Conservation (phyloP, 2,797 vertebrate species). For the Macropodus opercularis region DNA sequence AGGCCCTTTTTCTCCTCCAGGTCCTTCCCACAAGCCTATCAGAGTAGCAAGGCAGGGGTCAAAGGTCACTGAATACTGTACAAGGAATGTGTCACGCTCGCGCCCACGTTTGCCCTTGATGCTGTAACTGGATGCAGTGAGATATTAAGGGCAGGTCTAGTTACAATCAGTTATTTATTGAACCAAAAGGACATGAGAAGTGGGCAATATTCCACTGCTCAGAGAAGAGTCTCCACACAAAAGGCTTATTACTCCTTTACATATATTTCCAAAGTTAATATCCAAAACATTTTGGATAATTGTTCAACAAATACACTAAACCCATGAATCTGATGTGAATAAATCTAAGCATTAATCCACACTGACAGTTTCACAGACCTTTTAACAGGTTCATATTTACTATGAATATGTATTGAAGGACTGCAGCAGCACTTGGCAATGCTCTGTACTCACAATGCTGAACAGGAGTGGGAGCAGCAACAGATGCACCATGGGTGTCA, state of each 20-base stretch:
- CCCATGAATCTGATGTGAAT: background rate
- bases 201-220: constrained; percentile 4
- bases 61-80: constrained; percentile 33
- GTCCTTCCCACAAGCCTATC: constrained; percentile 72
- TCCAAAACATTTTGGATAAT: too few species aligned
- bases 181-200: constrained; percentile 46
- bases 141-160: constrained; percentile 18
- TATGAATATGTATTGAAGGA: constrained; percentile 47
- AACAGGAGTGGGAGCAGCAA: constrained; percentile 71
- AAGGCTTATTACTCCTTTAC: background rate
- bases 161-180: constrained; percentile 75
- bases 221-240: constrained; percentile 52
- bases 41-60: constrained; percentile 37
- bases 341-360: constrained; percentile 21
- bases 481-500: constrained; percentile 73
- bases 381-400: constrained; percentile 34
- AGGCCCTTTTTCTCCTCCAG: constrained; percentile 78
- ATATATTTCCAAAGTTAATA: background rate
- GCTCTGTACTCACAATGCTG: constrained; percentile 73
- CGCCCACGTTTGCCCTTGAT: constrained; percentile 34
- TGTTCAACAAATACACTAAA: background rate
- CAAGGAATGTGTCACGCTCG: too few species aligned
- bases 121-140: constrained; percentile 20
- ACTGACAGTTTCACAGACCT: constrained; percentile 11
- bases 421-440: constrained; percentile 35